A percentile compares a stretch with the other conserved stretches of the same genome.
These are phyloP conservation scores for Tyrophagus putrescentiae DNA, from an alignment of 1,140 invertebrate species.

Conservation along the genomic window DNA sequence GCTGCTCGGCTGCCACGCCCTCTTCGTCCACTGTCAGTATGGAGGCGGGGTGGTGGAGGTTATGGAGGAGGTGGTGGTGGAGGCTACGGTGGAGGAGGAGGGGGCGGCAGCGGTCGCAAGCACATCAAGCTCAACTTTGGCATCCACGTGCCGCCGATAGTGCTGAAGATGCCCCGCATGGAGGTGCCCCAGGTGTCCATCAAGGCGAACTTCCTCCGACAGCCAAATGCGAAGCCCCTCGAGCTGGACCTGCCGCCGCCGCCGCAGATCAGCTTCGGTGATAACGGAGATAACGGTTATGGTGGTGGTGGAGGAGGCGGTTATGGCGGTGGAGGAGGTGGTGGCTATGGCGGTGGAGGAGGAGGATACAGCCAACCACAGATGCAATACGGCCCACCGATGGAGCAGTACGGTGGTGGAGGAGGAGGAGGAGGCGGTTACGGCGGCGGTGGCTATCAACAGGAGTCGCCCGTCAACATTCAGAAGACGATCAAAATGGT, in stretches of 20 bases:
- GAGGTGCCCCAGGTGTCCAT: constrained; percentile 15
- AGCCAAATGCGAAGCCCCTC: constrained; percentile 18
- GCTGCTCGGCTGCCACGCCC: not conserved
- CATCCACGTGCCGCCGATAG: constrained; percentile 10
- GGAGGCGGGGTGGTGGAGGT: not conserved
- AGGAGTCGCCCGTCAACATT: not conserved
- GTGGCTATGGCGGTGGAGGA: not conserved
- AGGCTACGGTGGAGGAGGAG: not conserved
- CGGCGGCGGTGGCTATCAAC: not conserved
- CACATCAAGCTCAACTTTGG: not conserved
- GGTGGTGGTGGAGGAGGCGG: not conserved
- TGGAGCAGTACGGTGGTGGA: not conserved
- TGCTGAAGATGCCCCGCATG: constrained; percentile 19
- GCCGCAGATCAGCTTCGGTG: constrained; percentile 13
- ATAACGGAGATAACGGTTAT: not conserved
- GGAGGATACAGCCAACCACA: too few relatives aligned
- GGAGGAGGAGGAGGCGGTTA: not conserved
- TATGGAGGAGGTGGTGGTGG: not conserved
- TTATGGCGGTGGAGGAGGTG: constrained; percentile 8
- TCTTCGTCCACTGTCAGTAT: not conserved
- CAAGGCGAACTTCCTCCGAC: constrained; percentile 16
- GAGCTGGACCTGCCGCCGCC: constrained; percentile 16
- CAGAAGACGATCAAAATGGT: not conserved
- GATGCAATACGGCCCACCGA: too few relatives aligned
- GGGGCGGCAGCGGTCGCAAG: not conserved